Evolutionary conservation across 2,797 vertebrate species (phyloP), one percentile per base, ranked within the genome.

Genomic region (Gastrophryne carolinensis): DNA sequence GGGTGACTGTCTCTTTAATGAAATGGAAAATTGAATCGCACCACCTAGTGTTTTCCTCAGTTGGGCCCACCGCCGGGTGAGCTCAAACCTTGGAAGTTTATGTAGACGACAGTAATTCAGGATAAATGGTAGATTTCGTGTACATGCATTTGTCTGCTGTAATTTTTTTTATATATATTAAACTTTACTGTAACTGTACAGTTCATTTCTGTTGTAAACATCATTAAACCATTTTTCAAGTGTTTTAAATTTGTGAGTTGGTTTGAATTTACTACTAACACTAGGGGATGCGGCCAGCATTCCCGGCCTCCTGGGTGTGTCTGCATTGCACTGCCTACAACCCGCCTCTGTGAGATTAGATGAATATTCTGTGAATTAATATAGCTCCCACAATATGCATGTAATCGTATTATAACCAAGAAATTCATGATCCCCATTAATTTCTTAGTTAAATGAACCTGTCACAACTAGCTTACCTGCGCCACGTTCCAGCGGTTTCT

Each of bases 141-240:
- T 92, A 92, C 94, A 96, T 94, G 95, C 94, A 94, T 99, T 98
- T 96, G 95, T 99, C 97, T 99, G 97, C 97, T 99, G 97, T 99
- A 97, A 96, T 96, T 96, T 95, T 68, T 68, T 95, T 90, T 96
- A 96, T 94, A 97, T 94, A 96, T 94, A 94, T 95, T 93, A 96
- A 95, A 94, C 94, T 96, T 44, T 95, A 97, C 96, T 97, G 96
- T 99, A 97, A 94, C 86, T 98, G 97, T 98, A 98, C 96, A 98
- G 95, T 93, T 96, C 86, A 91, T 93, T 98, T 98, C 96, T 98
- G 96, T 98, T 99, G 96, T 98, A 97, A 98, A 97, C 96, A 94
- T 96, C 95, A 98, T 99, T 99, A 99, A 99, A 99, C 94, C 94
- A 92, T 98, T 98, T 99, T 98, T 91, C 95, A 96, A 96, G 94